These are phyloP conservation scores for Galerucella nymphaeae DNA, from an alignment of 2,888 invertebrate species.

Conservation along the genomic window DNA sequence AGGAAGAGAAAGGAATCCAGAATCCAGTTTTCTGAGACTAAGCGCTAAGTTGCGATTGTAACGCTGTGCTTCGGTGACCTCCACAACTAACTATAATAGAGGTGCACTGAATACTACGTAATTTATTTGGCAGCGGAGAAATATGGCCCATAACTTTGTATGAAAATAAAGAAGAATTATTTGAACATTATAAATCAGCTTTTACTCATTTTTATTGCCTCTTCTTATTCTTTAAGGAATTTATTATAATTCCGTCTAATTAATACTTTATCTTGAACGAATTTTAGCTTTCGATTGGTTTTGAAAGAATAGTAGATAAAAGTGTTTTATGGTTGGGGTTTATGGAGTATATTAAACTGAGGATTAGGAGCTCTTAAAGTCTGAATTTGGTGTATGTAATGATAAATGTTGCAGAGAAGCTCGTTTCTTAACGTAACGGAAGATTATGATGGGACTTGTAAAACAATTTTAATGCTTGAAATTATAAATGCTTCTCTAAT, in stretches of 20 bases:
- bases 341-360: background rate
- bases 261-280: slow-evolving; percentile 28
- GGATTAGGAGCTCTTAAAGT: background rate
- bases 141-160: slow-evolving; percentile 67
- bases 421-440: slow-evolving; percentile 1
- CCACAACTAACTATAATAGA: slow-evolving; percentile 65
- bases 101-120: slow-evolving; percentile 65
- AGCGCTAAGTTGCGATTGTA: slow-evolving; percentile 20
- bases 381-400: background rate
- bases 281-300: slow-evolving; percentile 25
- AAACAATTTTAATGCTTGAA: background rate
- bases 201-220: slow-evolving; percentile 63
- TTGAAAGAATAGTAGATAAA: slow-evolving; percentile 18
- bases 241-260: slow-evolving; percentile 42
- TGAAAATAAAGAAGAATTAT: slow-evolving; percentile 68
- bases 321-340: slow-evolving; percentile 14
- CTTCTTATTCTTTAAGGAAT: slow-evolving; percentile 53
- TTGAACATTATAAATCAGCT: slow-evolving; percentile 66
- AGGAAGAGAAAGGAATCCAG: slow-evolving; percentile 18
- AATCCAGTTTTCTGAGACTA: slow-evolving; percentile 26
- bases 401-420: background rate
- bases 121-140: slow-evolving; percentile 66
- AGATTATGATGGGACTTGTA: background rate
- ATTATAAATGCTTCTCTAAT: background rate
- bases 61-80: slow-evolving; percentile 58